Conservation (phyloP, 1,140 invertebrate genomes). For the roundworm (Caenorhabditis elegans) region WBcel235 BX284604.4:13982501-13983000, state of each 20-base stretch:
- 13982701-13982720: not conserved
- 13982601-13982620: no score
- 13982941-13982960: conserved; percentile 83
- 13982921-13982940: conserved; percentile 87
- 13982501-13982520: no score
- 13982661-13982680: not conserved
- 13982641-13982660: no score
- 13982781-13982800: conserved; percentile 68
- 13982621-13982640: no score
- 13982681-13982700: not conserved
- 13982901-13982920: conserved; percentile 78
- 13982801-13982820: conserved; percentile 67
- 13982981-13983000: conserved; percentile 74
- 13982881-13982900: conserved; percentile 18
- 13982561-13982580: no score
- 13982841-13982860: conserved; percentile 49
- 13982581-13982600: no score
- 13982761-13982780: conserved; percentile 70
- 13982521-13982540: no score
- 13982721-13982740: not conserved
- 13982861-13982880: conserved; percentile 31
- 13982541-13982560: no score
- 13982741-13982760: conserved; percentile 67
- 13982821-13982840: conserved; percentile 57
- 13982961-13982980: conserved; percentile 78